phyloP scores from a whole-genome alignment of 2,113 vertebrate genomes.

The Microtus montanus region DNA sequence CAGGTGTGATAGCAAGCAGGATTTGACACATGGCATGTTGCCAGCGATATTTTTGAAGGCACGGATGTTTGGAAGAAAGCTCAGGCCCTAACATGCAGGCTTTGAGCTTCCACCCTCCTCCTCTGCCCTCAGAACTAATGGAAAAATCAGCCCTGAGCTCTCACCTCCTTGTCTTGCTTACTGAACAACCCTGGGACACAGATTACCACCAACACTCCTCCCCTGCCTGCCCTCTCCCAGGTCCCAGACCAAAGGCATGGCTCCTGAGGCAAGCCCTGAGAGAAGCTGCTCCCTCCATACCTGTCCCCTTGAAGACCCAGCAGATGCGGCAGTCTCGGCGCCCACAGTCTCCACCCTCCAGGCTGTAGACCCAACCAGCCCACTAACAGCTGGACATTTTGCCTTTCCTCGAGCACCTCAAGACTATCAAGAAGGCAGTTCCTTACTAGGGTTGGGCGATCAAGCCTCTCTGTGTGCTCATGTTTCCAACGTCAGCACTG shows the following conservation, averaged over 20 bases:
- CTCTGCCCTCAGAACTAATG: background rate
- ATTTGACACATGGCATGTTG: background rate
- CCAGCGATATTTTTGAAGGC: background rate
- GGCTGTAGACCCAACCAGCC: slow-evolving; percentile 81
- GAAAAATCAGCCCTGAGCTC: background rate
- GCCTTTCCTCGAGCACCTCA: slow-evolving; percentile 79
- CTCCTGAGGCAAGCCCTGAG: slow-evolving; percentile 83
- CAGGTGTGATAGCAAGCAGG: background rate
- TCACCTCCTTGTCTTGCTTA: background rate
- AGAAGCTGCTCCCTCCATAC: slow-evolving; percentile 85
- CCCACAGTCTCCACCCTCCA: slow-evolving; percentile 80
- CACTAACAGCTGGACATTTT: slow-evolving; percentile 78
- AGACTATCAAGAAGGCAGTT: slow-evolving; percentile 79
- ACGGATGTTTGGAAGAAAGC: background rate
- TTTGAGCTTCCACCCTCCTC: background rate
- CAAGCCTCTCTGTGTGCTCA: slow-evolving; percentile 83
- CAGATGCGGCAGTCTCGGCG: slow-evolving; percentile 73
- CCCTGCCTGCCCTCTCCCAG: slow-evolving; percentile 56
- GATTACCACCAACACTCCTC: background rate
- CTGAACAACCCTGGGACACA: background rate
- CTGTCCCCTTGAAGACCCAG: slow-evolving; percentile 83
- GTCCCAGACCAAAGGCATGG: slow-evolving; percentile 54
- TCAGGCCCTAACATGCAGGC: background rate
- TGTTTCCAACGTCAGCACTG: slow-evolving; percentile 82
- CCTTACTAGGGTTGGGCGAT: slow-evolving; percentile 82